These are phyloP conservation scores for Neodiprion fabricii DNA, from an alignment of 1,140 invertebrate species.

Conservation along the genomic window DNA sequence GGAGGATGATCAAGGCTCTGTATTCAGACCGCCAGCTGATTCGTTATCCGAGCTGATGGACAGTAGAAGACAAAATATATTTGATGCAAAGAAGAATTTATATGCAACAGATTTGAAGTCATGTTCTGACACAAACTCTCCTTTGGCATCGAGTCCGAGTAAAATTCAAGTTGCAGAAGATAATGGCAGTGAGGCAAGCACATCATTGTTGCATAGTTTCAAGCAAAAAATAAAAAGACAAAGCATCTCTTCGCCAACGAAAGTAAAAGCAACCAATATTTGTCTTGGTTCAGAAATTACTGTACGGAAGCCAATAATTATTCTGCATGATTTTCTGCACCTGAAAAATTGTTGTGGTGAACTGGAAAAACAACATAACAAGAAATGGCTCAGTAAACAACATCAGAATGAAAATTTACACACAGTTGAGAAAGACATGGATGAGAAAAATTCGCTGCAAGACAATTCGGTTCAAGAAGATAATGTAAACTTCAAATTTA, in stretches of 20 bases:
- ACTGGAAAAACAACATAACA: neutral
- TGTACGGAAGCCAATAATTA: neutral
- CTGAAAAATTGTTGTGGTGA: neutral
- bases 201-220: no score
- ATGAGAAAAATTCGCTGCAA: no score
- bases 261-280: no score
- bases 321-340: neutral
- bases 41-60: neutral
- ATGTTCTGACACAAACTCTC: neutral
- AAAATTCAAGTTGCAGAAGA: no score
- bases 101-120: neutral
- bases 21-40: neutral
- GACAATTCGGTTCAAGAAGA: no score
- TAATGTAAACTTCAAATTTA: no score
- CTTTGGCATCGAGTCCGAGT: neutral
- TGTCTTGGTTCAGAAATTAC: no score
- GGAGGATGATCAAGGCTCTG: neutral
- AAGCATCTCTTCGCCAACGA: no score
- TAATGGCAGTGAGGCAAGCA: no score
- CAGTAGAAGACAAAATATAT: neutral
- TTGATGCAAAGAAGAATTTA: neutral
- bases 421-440: no score
- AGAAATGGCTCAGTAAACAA: neutral
- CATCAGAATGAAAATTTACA: no score
- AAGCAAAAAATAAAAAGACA: no score